Evolutionary conservation across 2,888 invertebrate species (phyloP), one percentile per base, ranked within the genome.

Genomic region (Amblyjoppa fuscipennis): DNA sequence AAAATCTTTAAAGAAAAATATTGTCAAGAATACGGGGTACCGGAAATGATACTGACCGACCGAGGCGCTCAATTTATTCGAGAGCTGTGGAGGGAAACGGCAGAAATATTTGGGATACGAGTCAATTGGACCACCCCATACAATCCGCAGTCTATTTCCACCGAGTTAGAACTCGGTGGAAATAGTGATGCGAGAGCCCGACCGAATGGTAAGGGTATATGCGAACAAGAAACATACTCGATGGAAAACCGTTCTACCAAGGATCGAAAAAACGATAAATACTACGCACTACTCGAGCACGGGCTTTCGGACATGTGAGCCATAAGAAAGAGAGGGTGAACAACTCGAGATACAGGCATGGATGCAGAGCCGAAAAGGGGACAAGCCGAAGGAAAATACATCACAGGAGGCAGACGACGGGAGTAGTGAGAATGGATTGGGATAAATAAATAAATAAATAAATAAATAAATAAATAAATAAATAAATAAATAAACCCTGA

Each of bases 121-220:
- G 38, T 64, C n/a, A 45, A 16, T 16, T 61, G 51, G 41, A 80
- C 80, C 20, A 61, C 73, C 4, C 81, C 81, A n/a, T 81, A 81
- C n/a, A 81, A 81, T 31, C 81, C 81, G 34, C 81, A 81, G 64
- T 45, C 45, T 7, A 81, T n/a, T n/a, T n/a, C n/a, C n/a, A n/a
- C n/a, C n/a, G n/a, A n/a, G n/a, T n/a, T n/a, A n/a, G n/a, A n/a
- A 81, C 34, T 74, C 81, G 13, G 81, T 81, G 3, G 81, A 81
- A 34, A 38, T 74, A 28, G 81, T 81, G 28, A 81, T 81, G 81
- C 64, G 81, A 45, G 81, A 81, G 51, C 56, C 74, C 49, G 73
- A 74, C 1, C 25, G 81, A 49, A 56, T 56, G 56, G 25, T 56
- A 7, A 13, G 56, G 4, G 56, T 56, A 5, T 56, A 56, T 3